Base-by-base conservation (phyloP, 1,140 invertebrate species). In the Thrips palmi region DNA sequence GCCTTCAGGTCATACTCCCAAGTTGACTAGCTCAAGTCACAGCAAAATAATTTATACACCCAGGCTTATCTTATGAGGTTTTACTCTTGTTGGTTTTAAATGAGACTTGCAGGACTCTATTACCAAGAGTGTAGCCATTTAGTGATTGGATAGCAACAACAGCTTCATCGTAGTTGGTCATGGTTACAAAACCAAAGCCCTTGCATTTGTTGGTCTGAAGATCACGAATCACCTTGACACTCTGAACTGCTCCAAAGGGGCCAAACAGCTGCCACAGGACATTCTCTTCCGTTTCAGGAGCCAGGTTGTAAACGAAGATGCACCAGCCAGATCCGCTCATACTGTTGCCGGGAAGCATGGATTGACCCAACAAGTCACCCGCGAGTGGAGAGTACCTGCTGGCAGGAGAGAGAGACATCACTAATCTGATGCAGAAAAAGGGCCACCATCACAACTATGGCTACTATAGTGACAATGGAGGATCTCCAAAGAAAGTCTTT, bases 81-180 rank as follows among this genome's bases (percentile, higher is more conserved):
- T 84, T 86, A 63, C 77, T 83, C 65, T 86, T 86, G 65, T 84
- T 85, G 55, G 84, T 91, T 70, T 92, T 93, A 71, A 97, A 97
- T 59, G 88, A 94, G 53, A 98, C 93, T 70, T 98, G 93, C 50
- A 98, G 74, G 44, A 96, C 87, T 37, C 93, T 74, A 64, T 94
- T 96, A 51, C 89, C 91, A 46, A 98, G 70, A 44, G 87, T 91
- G 64, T 94, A 97, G 35, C 93, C 93, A 63, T 98, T 97, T 40
- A 98, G 71, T 43, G 86, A 89, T 60, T 93, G 88, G 51, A 98
- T 97, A 37, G 94, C 93, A 42, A 93, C 80, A 18, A 94, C 75
- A 10, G 93, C 91, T 57, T 97, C 93, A 58, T 97, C 92, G 64
- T 97, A 97, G 62, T 97, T 96, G 51, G 89, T 96, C 94, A 98